Conservation (phyloP, 2,797 vertebrate genomes). For the Acrocephalus scirpaceus region DNA sequence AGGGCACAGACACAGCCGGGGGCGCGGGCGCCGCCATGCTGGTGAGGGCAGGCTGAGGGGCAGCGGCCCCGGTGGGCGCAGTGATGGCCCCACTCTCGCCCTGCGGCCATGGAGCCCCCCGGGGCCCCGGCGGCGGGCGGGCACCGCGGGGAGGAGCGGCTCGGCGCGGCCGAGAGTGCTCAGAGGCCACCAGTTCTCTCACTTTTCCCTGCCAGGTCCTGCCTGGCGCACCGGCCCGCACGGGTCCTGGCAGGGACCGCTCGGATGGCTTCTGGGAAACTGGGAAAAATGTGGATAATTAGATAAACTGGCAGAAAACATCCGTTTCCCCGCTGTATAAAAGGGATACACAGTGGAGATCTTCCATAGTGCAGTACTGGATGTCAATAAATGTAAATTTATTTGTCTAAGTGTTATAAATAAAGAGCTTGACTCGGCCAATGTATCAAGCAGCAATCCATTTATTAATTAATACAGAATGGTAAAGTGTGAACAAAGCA, state of each 20-base stretch:
- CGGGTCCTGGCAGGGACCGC: neutral
- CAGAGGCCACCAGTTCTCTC: no score
- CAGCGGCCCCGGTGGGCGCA: neutral
- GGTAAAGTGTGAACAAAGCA: no score
- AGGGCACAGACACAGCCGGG: neutral
- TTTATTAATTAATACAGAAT: no score
- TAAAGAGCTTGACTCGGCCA: no score
- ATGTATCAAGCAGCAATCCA: no score
- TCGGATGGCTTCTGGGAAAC: no score
- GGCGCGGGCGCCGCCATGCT: neutral
- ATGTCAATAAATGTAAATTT: neutral
- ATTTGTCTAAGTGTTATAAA: neutral
- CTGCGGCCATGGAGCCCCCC: neutral
- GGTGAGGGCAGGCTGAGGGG: neutral
- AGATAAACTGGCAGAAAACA: neutral
- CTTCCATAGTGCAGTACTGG: fast-evolving
- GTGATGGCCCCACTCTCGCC: neutral
- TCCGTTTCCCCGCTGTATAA: neutral
- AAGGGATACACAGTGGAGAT: fast-evolving
- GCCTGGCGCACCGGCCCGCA: fast-evolving
- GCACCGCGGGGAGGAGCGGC: neutral
- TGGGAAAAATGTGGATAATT: neutral
- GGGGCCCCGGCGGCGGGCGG: fast-evolving
- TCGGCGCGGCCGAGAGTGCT: fast-evolving
- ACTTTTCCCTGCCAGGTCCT: neutral